phyloP scores from a whole-genome alignment of 2,888 invertebrate species.

The Noctua janthe region DNA sequence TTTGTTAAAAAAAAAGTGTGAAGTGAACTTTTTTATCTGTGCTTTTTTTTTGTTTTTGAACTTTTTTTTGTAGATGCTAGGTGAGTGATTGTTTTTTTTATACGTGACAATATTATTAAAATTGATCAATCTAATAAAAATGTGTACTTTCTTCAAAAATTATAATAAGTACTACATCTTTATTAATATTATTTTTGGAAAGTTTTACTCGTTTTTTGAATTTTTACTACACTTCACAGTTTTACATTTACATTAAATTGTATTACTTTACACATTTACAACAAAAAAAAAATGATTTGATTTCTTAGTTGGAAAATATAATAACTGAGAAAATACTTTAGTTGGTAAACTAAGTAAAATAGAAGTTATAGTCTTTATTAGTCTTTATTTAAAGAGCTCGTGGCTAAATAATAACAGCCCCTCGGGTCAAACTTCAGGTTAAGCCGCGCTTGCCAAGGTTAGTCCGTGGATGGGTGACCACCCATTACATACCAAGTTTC shows the following conservation, averaged over 20 bases:
- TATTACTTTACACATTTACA: background rate
- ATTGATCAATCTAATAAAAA: background rate
- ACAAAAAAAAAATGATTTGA: background rate
- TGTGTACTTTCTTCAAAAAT: background rate
- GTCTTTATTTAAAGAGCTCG: background rate
- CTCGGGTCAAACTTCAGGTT: background rate
- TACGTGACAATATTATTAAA: background rate
- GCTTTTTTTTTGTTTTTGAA: slow-evolving; percentile 35
- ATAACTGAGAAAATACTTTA: background rate
- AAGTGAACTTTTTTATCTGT: slow-evolving; percentile 61
- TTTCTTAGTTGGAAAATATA: background rate
- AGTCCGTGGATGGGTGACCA: background rate
- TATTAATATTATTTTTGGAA: background rate
- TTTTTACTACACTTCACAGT: too few relatives aligned
- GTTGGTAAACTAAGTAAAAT: background rate
- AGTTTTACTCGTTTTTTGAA: too few relatives aligned
- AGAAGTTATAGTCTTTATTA: background rate
- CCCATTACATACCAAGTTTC: background rate
- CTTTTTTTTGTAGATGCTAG: slow-evolving; percentile 28
- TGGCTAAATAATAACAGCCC: background rate
- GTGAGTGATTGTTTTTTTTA: slow-evolving; percentile 39
- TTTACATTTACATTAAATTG: too few relatives aligned
- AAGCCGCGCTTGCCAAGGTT: background rate
- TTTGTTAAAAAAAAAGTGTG: slow-evolving; percentile 55
- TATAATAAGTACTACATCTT: background rate